Evolutionary conservation across 2,888 invertebrate species (phyloP), one percentile per base, ranked within the genome.

Genomic region (Chalcis sispes): DNA sequence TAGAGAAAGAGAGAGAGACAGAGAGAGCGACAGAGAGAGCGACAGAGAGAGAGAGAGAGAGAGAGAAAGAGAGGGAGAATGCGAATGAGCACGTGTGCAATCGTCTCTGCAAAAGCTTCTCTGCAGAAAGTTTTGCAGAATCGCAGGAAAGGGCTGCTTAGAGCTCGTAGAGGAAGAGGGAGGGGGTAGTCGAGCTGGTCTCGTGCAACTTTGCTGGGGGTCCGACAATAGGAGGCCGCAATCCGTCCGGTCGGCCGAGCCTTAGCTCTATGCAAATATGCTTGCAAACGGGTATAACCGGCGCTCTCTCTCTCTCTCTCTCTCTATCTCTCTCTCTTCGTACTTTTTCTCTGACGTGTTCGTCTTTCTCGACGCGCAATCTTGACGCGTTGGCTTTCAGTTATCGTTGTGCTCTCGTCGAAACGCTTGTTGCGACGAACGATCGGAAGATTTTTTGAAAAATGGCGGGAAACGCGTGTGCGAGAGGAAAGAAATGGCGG

Each of bases 221-320:
- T 84, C 84, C 80, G 81, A 87, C 88, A 87, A 87, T 85, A 82
- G 82, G 79, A 76, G 80, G 74, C 79, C n/a, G n/a, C 81, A 79
- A 82, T 83, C 80, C 77, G 67, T 77, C 79, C 78, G 79, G 75
- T 74, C 54, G 54, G 25, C 32, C 46, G 72, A 82, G 79, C 73
- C 83, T 82, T 83, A 87, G 88, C 88, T 88, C 85, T 86, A 88
- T 88, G 88, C 88, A 88, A 88, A 88, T 88, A 77, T 42, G 61
- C 20, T 42, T 42, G 48, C 80, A 79, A 85, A 84, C 85, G 80
- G 79, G 85, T 84, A 79, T 81, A 80, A 80, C 80, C 79, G 82
- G 81, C 79, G 79, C 4, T 27, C 18, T 25, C 42, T 40, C 50
- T 70, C 59, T 27, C 20, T 32, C 29, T 10, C 3, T 52, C 4